These are phyloP conservation scores for Caenorhabditis doughertyi DNA, from an alignment of 2,888 invertebrate species.

Conservation along the genomic window DNA sequence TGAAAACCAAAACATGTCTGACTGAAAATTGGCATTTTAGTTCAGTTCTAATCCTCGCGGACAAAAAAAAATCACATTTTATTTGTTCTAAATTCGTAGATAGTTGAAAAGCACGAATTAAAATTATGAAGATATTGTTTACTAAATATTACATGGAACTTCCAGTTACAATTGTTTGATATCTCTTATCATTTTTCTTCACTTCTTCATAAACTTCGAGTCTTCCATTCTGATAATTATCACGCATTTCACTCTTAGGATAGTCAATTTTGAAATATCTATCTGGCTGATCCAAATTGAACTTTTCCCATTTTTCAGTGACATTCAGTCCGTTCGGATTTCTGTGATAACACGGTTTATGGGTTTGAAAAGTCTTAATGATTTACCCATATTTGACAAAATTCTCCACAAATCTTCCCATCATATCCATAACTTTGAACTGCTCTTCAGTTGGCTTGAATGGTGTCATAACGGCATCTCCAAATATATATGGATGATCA, in stretches of 20 bases:
- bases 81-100: background rate
- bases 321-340: constrained; percentile 8
- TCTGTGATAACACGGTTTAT: background rate
- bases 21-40: no score
- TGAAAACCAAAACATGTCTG: constrained; percentile 14
- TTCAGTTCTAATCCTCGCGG: background rate
- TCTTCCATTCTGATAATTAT: constrained; percentile 29
- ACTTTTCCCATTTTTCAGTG: constrained; percentile 15
- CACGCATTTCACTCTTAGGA: constrained; percentile 34
- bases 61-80: background rate
- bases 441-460: constrained; percentile 70
- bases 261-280: constrained; percentile 49
- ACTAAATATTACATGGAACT: background rate
- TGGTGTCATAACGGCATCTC: constrained; percentile 56
- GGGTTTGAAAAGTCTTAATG: background rate
- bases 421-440: constrained; percentile 65
- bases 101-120: background rate
- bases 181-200: constrained; percentile 11
- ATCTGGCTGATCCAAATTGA: background rate
- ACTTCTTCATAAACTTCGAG: constrained; percentile 26
- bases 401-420: constrained; percentile 42
- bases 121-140: no score
- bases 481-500: constrained; percentile 68
- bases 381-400: constrained; percentile 59
- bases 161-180: constrained; percentile 15